phyloP scores from a whole-genome alignment of 2,888 invertebrate genomes.

The Sesia bembeciformis region DNA sequence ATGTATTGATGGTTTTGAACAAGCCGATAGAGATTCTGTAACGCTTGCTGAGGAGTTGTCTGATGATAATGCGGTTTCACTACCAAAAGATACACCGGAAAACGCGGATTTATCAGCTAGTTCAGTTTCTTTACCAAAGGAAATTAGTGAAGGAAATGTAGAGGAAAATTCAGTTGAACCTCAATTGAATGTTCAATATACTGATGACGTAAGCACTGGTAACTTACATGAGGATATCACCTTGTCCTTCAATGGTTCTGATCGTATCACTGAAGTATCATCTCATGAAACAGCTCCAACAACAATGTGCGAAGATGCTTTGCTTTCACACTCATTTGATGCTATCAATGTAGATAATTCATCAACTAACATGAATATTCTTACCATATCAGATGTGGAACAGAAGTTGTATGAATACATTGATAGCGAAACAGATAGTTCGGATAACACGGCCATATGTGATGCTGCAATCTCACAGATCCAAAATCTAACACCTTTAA shows the following conservation, averaged over 20 bases:
- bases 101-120: not conserved
- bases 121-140: constrained; percentile 7
- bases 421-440: constrained; percentile 52
- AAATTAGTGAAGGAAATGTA: constrained; percentile 25
- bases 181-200: not conserved
- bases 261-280: constrained; percentile 35
- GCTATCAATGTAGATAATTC: constrained; percentile 39
- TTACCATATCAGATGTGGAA: constrained; percentile 17
- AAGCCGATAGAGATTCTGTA: constrained; percentile 43
- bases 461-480: constrained; percentile 27
- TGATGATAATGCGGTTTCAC: constrained; percentile 46
- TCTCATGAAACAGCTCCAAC: constrained; percentile 15
- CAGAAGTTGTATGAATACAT: constrained; percentile 43
- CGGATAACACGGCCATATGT: constrained; percentile 52
- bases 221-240: constrained; percentile 25
- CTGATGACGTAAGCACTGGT: not conserved
- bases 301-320: constrained; percentile 47
- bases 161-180: constrained; percentile 6
- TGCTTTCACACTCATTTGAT: constrained; percentile 54
- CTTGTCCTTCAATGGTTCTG: constrained; percentile 16
- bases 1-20: constrained; percentile 57
- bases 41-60: constrained; percentile 60
- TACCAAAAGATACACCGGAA: constrained; percentile 19
- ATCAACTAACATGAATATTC: constrained; percentile 13
- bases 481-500: constrained; percentile 19